These are phyloP conservation scores for Girardia tigrina DNA, from an alignment of 2,888 invertebrate species.

Conservation along the genomic window DNA sequence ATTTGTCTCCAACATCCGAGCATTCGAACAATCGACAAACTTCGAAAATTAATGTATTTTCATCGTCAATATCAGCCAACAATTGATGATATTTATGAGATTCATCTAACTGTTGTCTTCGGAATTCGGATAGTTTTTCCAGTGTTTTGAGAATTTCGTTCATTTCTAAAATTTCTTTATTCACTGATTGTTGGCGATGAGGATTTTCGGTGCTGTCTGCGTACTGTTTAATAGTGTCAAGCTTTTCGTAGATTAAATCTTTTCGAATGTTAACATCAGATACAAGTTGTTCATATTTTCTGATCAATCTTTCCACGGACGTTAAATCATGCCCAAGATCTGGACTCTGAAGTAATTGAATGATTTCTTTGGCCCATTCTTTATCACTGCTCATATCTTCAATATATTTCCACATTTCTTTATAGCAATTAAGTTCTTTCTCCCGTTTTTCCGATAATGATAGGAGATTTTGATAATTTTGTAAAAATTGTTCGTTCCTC, in stretches of 20 bases:
- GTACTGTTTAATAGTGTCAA: neutral
- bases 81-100: conserved; percentile 94
- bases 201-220: neutral
- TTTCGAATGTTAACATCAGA: neutral
- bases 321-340: conserved; percentile 96
- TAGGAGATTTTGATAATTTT: conserved; percentile 85
- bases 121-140: conserved; percentile 58
- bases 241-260: neutral
- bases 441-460: conserved; percentile 75
- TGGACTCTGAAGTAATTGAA: conserved; percentile 87
- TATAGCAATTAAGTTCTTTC: conserved; percentile 79
- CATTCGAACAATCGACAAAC: conserved; percentile 84
- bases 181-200: neutral
- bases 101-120: conserved; percentile 72
- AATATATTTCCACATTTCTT: conserved; percentile 97
- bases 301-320: conserved; percentile 81
- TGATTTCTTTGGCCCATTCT: conserved; percentile 55
- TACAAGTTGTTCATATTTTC: conserved; percentile 55
- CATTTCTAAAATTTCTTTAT: conserved; percentile 6
- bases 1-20: conserved; percentile 72
- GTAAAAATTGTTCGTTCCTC: conserved; percentile 77
- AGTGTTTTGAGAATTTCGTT: neutral
- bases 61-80: conserved; percentile 95
- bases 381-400: conserved; percentile 97
- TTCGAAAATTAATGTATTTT: conserved; percentile 97